Percentiles rank a stretch among this genome's conserved stretches.
Evolutionary conservation across 2,888 invertebrate genomes (phyloP).

Genomic region (Pristionchus maxplancki): DNA sequence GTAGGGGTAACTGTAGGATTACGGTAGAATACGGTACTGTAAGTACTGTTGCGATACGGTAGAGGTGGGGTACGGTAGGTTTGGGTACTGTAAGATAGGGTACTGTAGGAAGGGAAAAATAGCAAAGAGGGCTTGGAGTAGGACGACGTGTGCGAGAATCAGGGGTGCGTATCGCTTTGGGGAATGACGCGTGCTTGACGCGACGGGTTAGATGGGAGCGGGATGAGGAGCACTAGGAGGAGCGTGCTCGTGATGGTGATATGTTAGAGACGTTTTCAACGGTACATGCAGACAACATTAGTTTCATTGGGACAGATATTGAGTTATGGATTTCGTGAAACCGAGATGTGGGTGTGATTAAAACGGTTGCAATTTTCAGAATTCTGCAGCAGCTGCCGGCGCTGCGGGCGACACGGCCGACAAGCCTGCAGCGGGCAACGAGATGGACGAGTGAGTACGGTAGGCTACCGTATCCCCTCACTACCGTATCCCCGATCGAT

Average conservation of each 20-base stretch:
- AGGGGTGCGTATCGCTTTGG: no score
- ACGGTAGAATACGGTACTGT: neutral
- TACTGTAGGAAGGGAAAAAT: neutral
- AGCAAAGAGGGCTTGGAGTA: no score
- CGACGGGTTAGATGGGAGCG: no score
- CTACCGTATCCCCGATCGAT: neutral
- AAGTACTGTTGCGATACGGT: neutral
- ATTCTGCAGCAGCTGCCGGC: neutral
- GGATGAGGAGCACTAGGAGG: no score
- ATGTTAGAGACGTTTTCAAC: no score
- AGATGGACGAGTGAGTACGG: constrained; percentile 16
- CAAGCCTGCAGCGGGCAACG: neutral
- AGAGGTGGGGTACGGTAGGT: no score
- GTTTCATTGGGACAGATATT: no score
- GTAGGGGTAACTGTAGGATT: neutral
- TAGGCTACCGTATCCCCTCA: constrained; percentile 2
- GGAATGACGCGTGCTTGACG: no score
- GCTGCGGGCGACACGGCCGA: constrained; percentile 11
- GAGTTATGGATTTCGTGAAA: neutral
- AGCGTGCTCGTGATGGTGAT: no score
- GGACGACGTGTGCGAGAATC: neutral
- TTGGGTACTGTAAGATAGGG: neutral
- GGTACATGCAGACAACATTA: no score
- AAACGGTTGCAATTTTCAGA: neutral
- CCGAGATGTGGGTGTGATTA: neutral